phyloP scores from a whole-genome alignment of 2,888 invertebrate species.

The Tiphia femorata region DNA sequence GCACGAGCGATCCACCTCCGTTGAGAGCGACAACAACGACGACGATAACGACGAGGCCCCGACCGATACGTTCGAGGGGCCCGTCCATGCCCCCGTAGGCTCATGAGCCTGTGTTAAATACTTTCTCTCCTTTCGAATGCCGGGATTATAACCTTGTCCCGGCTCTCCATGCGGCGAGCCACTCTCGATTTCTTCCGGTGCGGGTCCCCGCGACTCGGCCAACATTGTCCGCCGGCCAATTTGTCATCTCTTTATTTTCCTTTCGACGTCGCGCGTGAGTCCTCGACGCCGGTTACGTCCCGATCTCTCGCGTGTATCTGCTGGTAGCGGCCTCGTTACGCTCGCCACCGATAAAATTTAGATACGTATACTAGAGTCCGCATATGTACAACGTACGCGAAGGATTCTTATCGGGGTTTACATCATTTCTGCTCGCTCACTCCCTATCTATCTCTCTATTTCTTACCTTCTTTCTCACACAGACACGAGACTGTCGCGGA shows the following conservation, averaged over 20 bases:
- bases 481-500: too few species aligned
- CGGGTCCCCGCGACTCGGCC: constrained; percentile 35
- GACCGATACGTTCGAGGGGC: constrained; percentile 39
- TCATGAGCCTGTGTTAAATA: constrained; percentile 51
- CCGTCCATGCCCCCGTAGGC: constrained; percentile 26
- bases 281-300: too few species aligned
- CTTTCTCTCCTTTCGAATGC: constrained; percentile 55
- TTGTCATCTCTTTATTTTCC: constrained; percentile 15
- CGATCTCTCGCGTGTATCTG: too few species aligned
- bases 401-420: too few species aligned
- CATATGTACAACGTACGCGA: too few species aligned
- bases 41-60: neutral
- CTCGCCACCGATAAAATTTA: neutral
- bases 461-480: too few species aligned
- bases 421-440: too few species aligned
- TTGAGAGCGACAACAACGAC: too few species aligned
- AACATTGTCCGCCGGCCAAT: constrained; percentile 28
- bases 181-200: constrained; percentile 63
- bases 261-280: too few species aligned
- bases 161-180: constrained; percentile 48
- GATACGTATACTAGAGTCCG: neutral
- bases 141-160: constrained; percentile 56
- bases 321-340: too few species aligned
- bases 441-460: too few species aligned
- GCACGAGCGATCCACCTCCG: neutral